phyloP scores from a whole-genome alignment of 2,113 vertebrate species.

The Melanerpes formicivorus region DNA sequence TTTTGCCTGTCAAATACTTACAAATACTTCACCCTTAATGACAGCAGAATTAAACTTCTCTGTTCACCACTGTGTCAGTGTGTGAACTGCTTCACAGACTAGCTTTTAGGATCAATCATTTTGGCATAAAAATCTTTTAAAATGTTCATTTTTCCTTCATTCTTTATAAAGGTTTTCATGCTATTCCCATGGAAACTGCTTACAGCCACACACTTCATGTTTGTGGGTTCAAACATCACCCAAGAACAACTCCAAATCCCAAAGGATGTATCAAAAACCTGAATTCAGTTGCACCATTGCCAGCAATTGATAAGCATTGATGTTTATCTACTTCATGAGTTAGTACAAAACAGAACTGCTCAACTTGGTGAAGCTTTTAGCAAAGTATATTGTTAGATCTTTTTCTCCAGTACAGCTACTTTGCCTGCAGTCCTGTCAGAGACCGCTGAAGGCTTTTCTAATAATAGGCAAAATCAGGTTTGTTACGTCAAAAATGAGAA shows the following conservation, averaged over 20 bases:
- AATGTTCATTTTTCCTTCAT: neutral
- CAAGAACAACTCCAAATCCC: neutral
- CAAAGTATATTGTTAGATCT: neutral
- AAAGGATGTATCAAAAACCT: neutral
- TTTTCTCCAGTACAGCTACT: neutral
- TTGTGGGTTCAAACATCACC: neutral
- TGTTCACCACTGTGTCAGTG: neutral
- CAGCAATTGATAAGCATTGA: neutral
- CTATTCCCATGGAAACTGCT: slow-evolving; percentile 48
- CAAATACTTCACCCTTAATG: neutral
- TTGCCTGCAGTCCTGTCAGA: neutral
- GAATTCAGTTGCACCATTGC: neutral
- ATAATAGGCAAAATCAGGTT: neutral
- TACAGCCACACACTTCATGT: neutral
- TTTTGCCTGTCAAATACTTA: neutral
- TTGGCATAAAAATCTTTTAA: neutral
- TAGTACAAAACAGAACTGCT: neutral
- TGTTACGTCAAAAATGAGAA: neutral
- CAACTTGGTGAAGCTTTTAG: neutral
- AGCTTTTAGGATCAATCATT: neutral
- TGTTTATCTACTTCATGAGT: neutral
- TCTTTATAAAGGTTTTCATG: slow-evolving; percentile 2
- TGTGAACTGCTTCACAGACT: neutral
- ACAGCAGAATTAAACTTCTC: neutral
- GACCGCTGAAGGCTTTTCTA: neutral